Percentiles rank a stretch among this genome's conserved stretches.
Conservation (phyloP, 2,113 vertebrate genomes). For the Phylloscopus trochilus region DNA sequence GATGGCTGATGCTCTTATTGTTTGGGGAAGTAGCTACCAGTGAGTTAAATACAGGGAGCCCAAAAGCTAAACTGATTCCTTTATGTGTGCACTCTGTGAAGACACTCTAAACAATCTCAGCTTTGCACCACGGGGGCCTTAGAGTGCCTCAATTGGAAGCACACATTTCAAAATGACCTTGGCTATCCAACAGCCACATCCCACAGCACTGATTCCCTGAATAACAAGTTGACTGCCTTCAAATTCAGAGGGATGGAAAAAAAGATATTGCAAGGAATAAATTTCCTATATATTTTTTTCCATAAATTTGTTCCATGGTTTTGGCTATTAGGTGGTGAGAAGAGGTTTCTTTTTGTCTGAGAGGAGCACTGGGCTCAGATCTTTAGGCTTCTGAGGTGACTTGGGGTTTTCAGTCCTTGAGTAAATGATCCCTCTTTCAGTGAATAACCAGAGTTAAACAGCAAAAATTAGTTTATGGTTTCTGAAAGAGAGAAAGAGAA, state of each 20-base stretch:
- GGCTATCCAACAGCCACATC: neutral
- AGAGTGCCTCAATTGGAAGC: neutral
- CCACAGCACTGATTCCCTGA: neutral
- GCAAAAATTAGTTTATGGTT: neutral
- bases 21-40: neutral
- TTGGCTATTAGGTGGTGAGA: neutral
- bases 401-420: neutral
- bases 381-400: neutral
- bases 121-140: neutral
- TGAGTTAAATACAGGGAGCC: conserved; percentile 2
- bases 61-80: neutral
- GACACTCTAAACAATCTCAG: neutral
- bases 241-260: neutral
- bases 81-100: neutral
- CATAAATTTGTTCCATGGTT: neutral
- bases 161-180: neutral
- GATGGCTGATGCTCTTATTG: neutral
- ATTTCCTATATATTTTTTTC: neutral
- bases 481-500: neutral
- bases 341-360: neutral
- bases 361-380: neutral
- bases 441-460: neutral
- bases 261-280: neutral
- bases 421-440: neutral
- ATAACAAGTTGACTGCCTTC: neutral